phyloP scores from a whole-genome alignment of 2,113 vertebrate species.

The Cavia aperea region DNA sequence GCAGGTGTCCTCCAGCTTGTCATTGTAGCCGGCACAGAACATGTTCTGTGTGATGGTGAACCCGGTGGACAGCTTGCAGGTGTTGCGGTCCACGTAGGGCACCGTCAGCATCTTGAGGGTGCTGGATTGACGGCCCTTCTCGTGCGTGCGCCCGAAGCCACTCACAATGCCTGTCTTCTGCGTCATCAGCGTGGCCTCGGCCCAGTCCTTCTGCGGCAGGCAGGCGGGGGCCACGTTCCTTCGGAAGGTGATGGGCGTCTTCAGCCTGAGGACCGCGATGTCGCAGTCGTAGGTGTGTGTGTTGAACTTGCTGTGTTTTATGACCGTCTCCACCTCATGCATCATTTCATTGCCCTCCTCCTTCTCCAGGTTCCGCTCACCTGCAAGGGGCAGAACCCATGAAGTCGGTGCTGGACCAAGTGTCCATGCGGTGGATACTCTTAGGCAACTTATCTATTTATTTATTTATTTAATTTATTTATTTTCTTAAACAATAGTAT shows the following conservation, averaged over 20 bases:
- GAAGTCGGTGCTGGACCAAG: background rate
- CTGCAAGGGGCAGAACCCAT: conserved; percentile 68
- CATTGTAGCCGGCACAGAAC: conserved; percentile 94
- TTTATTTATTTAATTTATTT: background rate
- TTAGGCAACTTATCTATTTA: background rate
- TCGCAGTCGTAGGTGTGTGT: conserved; percentile 82
- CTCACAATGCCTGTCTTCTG: conserved; percentile 81
- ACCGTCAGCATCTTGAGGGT: conserved; percentile 82
- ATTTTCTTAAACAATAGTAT: background rate
- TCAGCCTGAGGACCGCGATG: conserved; percentile 88
- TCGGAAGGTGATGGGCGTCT: conserved; percentile 80
- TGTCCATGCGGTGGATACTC: background rate
- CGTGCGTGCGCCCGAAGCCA: conserved; percentile 85
- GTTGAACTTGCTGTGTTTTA: conserved; percentile 78
- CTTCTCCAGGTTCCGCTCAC: conserved; percentile 80
- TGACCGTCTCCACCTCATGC: conserved; percentile 74
- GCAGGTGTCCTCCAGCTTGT: conserved; percentile 83
- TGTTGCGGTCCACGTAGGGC: conserved; percentile 83
- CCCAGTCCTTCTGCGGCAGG: conserved; percentile 85
- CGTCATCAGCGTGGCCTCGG: conserved; percentile 86
- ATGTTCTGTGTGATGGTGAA: conserved; percentile 82
- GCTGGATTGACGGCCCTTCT: conserved; percentile 75
- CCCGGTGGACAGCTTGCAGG: conserved; percentile 84
- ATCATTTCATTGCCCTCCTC: conserved; percentile 73
- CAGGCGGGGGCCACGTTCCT: conserved; percentile 85